phyloP scores from a whole-genome alignment of 2,888 invertebrate species.

The Aphidoletes aphidimyza region DNA sequence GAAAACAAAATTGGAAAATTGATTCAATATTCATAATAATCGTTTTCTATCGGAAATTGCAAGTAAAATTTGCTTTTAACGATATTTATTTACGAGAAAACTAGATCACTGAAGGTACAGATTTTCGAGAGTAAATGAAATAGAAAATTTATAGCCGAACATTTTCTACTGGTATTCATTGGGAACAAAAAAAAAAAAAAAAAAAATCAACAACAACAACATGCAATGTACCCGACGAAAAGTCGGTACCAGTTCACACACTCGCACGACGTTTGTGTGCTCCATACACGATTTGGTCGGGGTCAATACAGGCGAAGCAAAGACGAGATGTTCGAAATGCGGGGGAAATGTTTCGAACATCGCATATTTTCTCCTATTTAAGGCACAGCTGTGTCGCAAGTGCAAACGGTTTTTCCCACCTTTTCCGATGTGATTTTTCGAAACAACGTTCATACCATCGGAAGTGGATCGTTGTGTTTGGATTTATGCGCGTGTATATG shows the following conservation, averaged over 20 bases:
- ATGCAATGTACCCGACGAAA: too few relatives aligned
- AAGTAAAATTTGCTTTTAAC: conserved; percentile 42
- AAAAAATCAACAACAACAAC: neutral
- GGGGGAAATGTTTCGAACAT: conserved; percentile 44
- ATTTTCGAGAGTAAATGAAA: conserved; percentile 37
- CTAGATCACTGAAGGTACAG: neutral
- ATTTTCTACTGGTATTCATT: conserved; percentile 30
- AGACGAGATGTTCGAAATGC: neutral
- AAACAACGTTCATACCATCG: neutral
- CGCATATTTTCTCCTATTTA: neutral
- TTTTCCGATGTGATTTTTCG: conserved; percentile 1
- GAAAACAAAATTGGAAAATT: neutral
- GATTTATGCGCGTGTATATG: neutral
- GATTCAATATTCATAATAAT: conserved; percentile 42
- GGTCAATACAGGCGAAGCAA: too few relatives aligned
- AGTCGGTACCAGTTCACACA: too few relatives aligned
- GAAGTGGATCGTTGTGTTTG: neutral
- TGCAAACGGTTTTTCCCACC: conserved; percentile 43
- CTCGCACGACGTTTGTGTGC: too few relatives aligned
- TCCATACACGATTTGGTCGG: too few relatives aligned
- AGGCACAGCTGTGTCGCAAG: neutral
- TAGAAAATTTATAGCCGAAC: conserved; percentile 41
- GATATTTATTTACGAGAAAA: conserved; percentile 37
- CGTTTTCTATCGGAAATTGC: conserved; percentile 9
- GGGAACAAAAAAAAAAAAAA: too few relatives aligned